Percentiles rank a stretch among this genome's conserved stretches.
These are phyloP conservation scores for Caenorhabditis sp. DNA, from an alignment of 2,888 invertebrate genomes.

Conservation along the genomic window DNA sequence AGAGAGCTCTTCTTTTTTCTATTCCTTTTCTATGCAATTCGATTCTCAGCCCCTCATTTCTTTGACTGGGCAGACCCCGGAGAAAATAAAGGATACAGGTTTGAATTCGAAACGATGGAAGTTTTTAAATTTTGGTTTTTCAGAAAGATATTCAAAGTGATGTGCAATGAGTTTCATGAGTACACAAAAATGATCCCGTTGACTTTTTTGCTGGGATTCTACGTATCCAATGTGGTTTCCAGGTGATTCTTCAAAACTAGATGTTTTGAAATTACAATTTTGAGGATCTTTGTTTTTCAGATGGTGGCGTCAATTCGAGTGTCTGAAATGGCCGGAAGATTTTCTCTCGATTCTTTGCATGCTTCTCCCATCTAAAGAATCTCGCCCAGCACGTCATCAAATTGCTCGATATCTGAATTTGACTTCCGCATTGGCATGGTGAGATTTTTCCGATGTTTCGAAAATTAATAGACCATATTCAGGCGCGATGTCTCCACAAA, in stretches of 20 bases:
- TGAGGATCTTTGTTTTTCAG: conserved; percentile 59
- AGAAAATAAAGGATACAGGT: conserved; percentile 58
- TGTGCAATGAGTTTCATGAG: conserved; percentile 73
- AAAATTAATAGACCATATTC: background rate
- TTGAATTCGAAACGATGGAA: conserved; percentile 8
- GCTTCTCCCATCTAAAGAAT: conserved; percentile 66
- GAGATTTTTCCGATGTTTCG: no score
- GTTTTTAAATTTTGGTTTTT: conserved; percentile 18
- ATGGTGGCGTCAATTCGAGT: conserved; percentile 78
- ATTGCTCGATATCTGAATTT: conserved; percentile 77
- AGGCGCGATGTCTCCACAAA: conserved; percentile 75
- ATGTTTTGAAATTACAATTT: no score
- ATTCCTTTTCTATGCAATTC: conserved; percentile 70
- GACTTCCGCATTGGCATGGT: conserved; percentile 75
- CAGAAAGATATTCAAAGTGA: conserved; percentile 66
- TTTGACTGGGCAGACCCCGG: conserved; percentile 67
- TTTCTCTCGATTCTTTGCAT: conserved; percentile 72
- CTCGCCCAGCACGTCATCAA: conserved; percentile 68
- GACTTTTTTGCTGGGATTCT: conserved; percentile 78
- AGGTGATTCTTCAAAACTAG: conserved; percentile 58
- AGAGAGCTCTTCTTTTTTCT: conserved; percentile 72
- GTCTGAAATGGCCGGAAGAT: conserved; percentile 76
- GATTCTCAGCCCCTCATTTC: conserved; percentile 65
- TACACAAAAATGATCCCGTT: conserved; percentile 77
- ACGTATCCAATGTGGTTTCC: conserved; percentile 77